Conservation (phyloP, 2,797 vertebrate species). For the Ctenopoma multispine region DNA sequence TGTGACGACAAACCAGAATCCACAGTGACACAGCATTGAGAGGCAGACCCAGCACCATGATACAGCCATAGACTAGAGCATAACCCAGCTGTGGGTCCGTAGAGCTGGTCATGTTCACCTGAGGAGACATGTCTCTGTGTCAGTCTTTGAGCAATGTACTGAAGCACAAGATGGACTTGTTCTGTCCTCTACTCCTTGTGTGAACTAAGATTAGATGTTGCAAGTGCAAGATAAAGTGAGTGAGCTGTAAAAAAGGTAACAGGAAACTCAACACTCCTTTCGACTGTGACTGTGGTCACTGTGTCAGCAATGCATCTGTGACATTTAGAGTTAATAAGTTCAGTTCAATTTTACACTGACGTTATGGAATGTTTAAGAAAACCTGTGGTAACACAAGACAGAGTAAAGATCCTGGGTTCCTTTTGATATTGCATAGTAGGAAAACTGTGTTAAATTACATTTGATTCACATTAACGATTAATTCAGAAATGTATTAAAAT, state of each 20-base stretch:
- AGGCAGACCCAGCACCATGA: slow-evolving; percentile 47
- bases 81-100: not conserved
- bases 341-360: not conserved
- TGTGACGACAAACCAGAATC: slow-evolving; percentile 46
- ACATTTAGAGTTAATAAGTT: too few species aligned
- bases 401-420: too few species aligned
- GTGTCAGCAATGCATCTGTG: not conserved
- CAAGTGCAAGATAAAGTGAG: not conserved
- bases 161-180: accelerated
- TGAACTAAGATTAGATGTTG: not conserved
- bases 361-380: not conserved
- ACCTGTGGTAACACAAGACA: too few species aligned
- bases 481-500: too few species aligned
- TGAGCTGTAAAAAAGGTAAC: not conserved
- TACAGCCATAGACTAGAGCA: slow-evolving; percentile 24
- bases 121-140: not conserved
- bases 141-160: too few species aligned
- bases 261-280: not conserved
- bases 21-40: slow-evolving; percentile 55
- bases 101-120: not conserved
- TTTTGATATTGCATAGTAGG: too few species aligned
- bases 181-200: not conserved
- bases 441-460: too few species aligned
- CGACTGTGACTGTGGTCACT: not conserved
- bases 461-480: too few species aligned